These are phyloP conservation scores for Pithys albifrons DNA, from an alignment of 2,113 vertebrate species.

Conservation along the genomic window DNA sequence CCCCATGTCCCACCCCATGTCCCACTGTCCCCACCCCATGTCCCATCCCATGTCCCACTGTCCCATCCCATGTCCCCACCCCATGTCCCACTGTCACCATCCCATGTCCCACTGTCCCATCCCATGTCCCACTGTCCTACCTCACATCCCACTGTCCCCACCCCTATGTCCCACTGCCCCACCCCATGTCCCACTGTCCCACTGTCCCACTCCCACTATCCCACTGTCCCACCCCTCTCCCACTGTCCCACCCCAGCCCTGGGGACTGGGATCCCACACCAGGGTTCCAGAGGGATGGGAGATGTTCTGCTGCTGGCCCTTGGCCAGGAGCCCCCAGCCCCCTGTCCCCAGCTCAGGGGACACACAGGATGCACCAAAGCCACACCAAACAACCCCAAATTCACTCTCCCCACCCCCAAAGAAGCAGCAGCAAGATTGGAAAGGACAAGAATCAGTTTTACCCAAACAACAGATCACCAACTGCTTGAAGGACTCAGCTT, in stretches of 20 bases:
- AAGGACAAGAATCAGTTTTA: background rate
- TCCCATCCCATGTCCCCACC: background rate
- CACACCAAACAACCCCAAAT: background rate
- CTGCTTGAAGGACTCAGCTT: background rate
- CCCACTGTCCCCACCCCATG: background rate
- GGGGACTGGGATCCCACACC: background rate
- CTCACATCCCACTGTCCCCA: no score
- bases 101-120: no score
- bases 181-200: no score
- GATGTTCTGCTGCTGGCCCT: accelerated
- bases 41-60: background rate
- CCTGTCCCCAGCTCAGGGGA: accelerated
- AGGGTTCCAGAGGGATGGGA: background rate
- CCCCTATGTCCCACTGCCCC: no score
- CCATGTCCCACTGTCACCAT: background rate
- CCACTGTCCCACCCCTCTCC: background rate
- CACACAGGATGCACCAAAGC: background rate
- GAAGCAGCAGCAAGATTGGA: background rate
- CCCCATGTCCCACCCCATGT: no score
- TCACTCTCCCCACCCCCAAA: background rate
- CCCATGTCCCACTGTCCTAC: no score
- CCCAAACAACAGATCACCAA: background rate
- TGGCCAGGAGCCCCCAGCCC: accelerated
- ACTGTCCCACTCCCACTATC: background rate
- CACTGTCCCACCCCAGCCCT: no score